Base-by-base conservation (phyloP, 2,888 invertebrate genomes). In the Teinopalpus imperialis region DNA sequence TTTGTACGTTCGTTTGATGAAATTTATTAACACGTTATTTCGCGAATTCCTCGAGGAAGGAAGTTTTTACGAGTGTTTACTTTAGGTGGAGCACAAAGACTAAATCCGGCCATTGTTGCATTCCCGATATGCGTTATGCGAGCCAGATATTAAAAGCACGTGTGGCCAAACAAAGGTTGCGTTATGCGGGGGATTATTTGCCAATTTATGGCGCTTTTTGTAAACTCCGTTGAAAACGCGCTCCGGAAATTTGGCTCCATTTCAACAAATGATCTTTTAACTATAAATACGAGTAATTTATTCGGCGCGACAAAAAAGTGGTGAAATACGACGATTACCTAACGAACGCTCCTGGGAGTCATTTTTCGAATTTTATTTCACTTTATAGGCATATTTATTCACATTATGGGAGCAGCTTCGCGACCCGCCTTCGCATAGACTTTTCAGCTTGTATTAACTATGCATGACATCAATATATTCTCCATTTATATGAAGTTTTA, bases 121-220 rank as follows among this genome's bases (percentile, higher is more conserved):
- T 46, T 56, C 61, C 62, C 63, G 64, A 68, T 63, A 66, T 66
- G 57, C 69, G 57, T 43, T 29, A 21, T 56, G 48, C 64, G 61
- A 65, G 73, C 69, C 70, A 74, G 76, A 82, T 81, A 86, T 88
- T 86, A 87, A 88, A 87, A 87, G 86, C 88, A 88, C 87, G 88
- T 88, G 88, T 87, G 88, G 83, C 83, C 88, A 85, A 81, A 88
- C 88, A 88, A 88, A 87, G 87, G 88, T 88, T 82, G 72, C 87
- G 87, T 86, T 87, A 86, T 88, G 87, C 82, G 87, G 88, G 77
- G 81, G 88, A 88, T 88, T 87, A 88, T 88, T 85, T 82, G 86
- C 86, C 88, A 87, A 88, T 88, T 88, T 87, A 87, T 88, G 78
- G 83, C 74, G 74, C 86, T 87, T 88, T 88, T 87, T 88, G 83